phyloP scores from a whole-genome alignment of 2,113 vertebrate species.

The Lycocorax pyrrhopterus region DNA sequence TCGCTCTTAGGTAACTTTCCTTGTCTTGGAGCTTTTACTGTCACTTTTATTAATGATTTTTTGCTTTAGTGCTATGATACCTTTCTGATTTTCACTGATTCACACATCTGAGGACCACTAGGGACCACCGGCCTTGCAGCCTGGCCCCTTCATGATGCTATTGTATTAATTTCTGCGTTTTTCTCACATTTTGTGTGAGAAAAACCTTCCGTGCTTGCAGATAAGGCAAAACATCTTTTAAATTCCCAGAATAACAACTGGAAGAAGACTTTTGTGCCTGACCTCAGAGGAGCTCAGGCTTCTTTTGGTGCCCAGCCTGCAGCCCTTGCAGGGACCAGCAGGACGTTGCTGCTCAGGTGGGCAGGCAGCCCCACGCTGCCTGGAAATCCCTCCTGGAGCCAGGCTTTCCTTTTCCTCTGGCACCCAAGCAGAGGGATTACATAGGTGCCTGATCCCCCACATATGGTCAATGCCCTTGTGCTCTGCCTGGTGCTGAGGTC shows the following conservation, averaged over 20 bases:
- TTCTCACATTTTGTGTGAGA: neutral
- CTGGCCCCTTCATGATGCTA: neutral
- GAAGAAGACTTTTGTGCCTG: neutral
- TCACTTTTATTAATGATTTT: neutral
- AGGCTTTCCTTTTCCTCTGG: neutral
- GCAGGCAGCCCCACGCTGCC: accelerated
- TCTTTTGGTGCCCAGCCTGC: neutral
- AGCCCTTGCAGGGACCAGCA: neutral
- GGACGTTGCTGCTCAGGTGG: neutral
- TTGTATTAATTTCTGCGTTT: neutral
- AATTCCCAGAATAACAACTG: neutral
- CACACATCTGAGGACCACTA: neutral
- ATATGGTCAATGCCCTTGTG: accelerated
- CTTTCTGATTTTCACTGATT: neutral
- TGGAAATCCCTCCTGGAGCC: neutral
- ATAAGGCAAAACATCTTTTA: neutral
- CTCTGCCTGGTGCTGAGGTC: neutral
- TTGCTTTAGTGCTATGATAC: neutral
- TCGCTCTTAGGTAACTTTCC: neutral
- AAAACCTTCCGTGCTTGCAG: neutral
- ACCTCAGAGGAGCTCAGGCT: neutral
- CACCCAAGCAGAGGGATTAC: neutral
- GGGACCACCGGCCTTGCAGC: neutral
- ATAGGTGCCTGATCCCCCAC: neutral
- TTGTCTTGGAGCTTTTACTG: neutral